A percentile compares a stretch with the other conserved stretches of the same genome.
Evolutionary conservation across 2,888 invertebrate genomes (phyloP).

Genomic region (Pheosia tremula): DNA sequence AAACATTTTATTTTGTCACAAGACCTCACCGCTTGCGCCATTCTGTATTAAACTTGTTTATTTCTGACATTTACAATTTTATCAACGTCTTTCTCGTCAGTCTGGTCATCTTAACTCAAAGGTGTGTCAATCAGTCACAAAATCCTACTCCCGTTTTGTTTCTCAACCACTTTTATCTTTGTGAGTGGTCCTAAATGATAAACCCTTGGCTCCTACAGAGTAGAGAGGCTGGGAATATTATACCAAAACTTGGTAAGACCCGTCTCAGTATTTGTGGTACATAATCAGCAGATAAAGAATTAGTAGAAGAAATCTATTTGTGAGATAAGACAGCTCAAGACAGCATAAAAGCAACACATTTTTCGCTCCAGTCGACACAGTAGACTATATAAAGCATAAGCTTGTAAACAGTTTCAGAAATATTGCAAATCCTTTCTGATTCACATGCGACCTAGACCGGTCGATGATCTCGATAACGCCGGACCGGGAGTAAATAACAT

Average conservation of each 20-base stretch:
- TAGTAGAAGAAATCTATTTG: background rate
- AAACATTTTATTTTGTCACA: background rate
- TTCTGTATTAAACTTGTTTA: conserved; percentile 26
- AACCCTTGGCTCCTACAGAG: too few relatives aligned
- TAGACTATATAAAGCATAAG: background rate
- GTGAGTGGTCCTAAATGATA: background rate
- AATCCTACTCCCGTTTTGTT: conserved; percentile 26
- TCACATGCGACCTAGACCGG: conserved; percentile 50
- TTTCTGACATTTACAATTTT: conserved; percentile 29
- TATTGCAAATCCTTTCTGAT: conserved; percentile 16
- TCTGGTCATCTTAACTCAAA: conserved; percentile 31
- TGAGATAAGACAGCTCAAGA: background rate
- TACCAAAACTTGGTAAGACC: too few relatives aligned
- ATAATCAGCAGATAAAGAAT: background rate
- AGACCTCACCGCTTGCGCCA: background rate
- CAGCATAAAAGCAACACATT: background rate
- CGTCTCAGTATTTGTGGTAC: background rate
- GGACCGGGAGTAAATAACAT: conserved; percentile 37
- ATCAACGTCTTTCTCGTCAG: conserved; percentile 25
- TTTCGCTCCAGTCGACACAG: conserved; percentile 1
- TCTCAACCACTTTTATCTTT: conserved; percentile 23
- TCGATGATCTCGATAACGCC: conserved; percentile 39
- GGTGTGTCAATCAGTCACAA: conserved; percentile 31
- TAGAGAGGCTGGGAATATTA: too few relatives aligned
- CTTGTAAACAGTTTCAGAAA: conserved; percentile 11